Evolutionary conservation across 1,140 invertebrate species (phyloP), one percentile per base, ranked within the genome.

Genomic region (Orius insidiosus): DNA sequence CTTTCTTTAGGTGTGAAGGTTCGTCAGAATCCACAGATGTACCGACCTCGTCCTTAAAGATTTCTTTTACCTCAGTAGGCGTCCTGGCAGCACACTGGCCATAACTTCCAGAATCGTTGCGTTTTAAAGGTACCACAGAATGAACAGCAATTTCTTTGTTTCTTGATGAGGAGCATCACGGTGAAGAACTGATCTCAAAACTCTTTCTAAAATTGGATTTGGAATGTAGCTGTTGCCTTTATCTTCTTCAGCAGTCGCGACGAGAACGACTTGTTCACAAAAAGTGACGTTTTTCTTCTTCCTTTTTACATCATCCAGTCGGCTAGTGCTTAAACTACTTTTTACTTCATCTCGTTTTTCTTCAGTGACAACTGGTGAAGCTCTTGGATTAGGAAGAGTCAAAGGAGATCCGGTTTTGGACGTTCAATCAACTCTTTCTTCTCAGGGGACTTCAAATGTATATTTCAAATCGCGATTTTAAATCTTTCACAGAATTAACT

Each of bases 261-360:
- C 87, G 24, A 92, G 64, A 47, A 87, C 85, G 0, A 93, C 86
- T 63, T 90, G 84, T 59, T 93, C 86, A 55, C 86, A 90, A 61
- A 93, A 93, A 0, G 86, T 89, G 1, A 93, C 88, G 54, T 83
- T 87, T 60, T 92, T 92, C 68, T 92, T 92, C 5, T 74, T 69
- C 45, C 77, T 47, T 14, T 33, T 52, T 8, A 36, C 40, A 45
- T 56, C 56, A 40, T 51, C 50, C 41, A 15, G 24, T n/a, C 41
- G 35, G 19, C 41, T 40, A 19, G 24, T 41, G 4, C 35, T 31
- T 18, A 51, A 46, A 31, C 35, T 41, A 36, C 45, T 47, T 16
- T 44, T 51, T 1, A 51, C 37, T 42, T 46, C 49, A 18, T 42
- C 18, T 38, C 46, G 4, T 31, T 49, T 13, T 46, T 50, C 5